Percentiles rank a stretch among this genome's conserved stretches.
Evolutionary conservation across 2,888 invertebrate species (phyloP).

Genomic region (Melolontha melolontha): DNA sequence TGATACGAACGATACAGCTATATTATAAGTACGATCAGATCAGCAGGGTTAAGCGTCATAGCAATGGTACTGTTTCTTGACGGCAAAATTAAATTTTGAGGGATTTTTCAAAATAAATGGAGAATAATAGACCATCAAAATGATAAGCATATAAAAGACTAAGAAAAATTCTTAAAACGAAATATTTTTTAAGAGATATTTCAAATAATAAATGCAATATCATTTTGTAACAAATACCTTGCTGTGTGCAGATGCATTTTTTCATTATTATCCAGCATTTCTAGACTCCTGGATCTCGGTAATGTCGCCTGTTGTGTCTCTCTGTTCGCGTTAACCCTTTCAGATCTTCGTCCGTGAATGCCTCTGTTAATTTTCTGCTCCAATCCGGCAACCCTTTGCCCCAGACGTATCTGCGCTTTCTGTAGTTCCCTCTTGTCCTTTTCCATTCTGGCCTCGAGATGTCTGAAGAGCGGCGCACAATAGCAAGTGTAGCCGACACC

Average conservation of each 20-base stretch:
- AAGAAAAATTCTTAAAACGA: no score
- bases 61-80: no score
- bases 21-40: no score
- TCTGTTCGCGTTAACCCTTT: slow-evolving; percentile 68
- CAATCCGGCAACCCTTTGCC: slow-evolving; percentile 83
- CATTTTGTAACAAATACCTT: slow-evolving; percentile 58
- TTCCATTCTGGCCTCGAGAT: slow-evolving; percentile 86
- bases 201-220: no score
- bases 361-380: slow-evolving; percentile 77
- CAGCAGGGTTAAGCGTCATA: no score
- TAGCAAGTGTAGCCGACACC: slow-evolving; percentile 93
- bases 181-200: no score
- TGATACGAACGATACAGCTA: no score
- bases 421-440: slow-evolving; percentile 84
- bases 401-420: slow-evolving; percentile 82
- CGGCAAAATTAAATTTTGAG: no score
- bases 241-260: slow-evolving; percentile 57
- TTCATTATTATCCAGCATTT: slow-evolving; percentile 69
- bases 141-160: no score
- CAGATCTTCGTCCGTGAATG: slow-evolving; percentile 71
- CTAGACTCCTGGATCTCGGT: slow-evolving; percentile 78
- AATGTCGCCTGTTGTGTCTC: slow-evolving; percentile 70
- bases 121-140: no score
- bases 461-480: slow-evolving; percentile 91
- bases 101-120: no score